A percentile compares a stretch with the other conserved stretches of the same genome.
phyloP scores from a whole-genome alignment of 2,888 invertebrate genomes.

The Tachystola acroxantha region DNA sequence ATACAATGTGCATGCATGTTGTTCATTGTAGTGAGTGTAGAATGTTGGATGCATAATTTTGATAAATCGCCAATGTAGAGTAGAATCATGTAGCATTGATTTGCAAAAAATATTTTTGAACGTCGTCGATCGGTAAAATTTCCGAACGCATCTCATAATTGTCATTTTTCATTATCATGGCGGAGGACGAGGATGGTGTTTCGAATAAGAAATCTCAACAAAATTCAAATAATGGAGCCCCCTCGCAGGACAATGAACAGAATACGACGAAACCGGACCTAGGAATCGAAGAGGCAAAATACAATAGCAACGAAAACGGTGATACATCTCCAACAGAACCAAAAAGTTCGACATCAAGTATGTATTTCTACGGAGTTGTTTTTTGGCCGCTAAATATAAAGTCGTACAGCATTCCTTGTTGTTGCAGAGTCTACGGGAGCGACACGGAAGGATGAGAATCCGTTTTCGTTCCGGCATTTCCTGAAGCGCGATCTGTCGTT shows the following conservation, averaged over 20 bases:
- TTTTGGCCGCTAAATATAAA: constrained; percentile 67
- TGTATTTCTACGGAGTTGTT: constrained; percentile 68
- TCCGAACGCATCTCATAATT: constrained; percentile 38
- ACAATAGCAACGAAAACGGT: constrained; percentile 61
- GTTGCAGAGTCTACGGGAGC: constrained; percentile 64
- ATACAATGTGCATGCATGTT: too few species aligned
- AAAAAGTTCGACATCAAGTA: constrained; percentile 64
- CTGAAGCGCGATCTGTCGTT: constrained; percentile 81
- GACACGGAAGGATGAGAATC: constrained; percentile 83
- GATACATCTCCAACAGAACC: constrained; percentile 51
- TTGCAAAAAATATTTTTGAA: too few species aligned
- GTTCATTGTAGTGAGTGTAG: too few species aligned
- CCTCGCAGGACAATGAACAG: constrained; percentile 58
- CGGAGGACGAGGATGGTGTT: constrained; percentile 75
- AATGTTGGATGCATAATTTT: too few species aligned
- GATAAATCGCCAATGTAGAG: too few species aligned
- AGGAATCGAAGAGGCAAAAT: constrained; percentile 70
- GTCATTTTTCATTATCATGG: constrained; percentile 73
- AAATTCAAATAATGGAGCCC: constrained; percentile 59
- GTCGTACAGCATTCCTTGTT: constrained; percentile 42
- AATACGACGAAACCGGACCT: constrained; percentile 63
- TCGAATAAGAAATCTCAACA: constrained; percentile 67
- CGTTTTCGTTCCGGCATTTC: constrained; percentile 92
- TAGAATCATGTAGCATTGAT: too few species aligned
- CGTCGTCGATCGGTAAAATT: constrained; percentile 20